Conservation (phyloP, 2,113 vertebrate genomes). For the Petrocephalus zakoni region DNA sequence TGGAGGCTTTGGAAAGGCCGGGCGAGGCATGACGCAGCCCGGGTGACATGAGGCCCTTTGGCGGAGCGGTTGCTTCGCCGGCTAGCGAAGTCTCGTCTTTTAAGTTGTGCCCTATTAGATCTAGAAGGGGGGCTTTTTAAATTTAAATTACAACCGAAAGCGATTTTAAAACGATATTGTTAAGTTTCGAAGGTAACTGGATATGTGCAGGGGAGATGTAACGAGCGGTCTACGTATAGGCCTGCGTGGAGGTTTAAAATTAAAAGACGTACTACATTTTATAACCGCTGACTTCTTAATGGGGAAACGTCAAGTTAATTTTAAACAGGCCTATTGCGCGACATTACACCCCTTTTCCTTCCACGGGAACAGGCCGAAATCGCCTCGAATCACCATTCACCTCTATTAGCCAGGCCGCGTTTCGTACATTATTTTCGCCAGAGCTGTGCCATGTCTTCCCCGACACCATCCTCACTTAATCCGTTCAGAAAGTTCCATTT, state of each 20-base stretch:
- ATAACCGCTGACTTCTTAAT: not conserved
- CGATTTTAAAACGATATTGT: not conserved
- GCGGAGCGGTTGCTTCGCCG: slow-evolving; percentile 15
- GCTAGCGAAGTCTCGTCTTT: not conserved
- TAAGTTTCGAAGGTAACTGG: not conserved
- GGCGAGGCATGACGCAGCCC: slow-evolving; percentile 35
- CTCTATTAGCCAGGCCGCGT: not conserved
- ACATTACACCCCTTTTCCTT: not conserved
- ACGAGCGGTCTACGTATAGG: not conserved
- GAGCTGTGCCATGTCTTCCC: not conserved
- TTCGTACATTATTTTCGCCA: not conserved
- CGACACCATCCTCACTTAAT: not conserved
- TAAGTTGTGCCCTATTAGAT: not conserved
- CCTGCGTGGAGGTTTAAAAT: not conserved
- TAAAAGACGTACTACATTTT: not conserved
- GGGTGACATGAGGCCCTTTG: slow-evolving; percentile 34
- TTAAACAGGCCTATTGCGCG: not conserved
- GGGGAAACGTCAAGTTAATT: not conserved
- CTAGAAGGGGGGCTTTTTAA: not conserved
- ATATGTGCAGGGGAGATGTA: not conserved
- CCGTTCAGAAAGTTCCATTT: not conserved
- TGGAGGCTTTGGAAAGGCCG: slow-evolving; percentile 40
- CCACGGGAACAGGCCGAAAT: not conserved
- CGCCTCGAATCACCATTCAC: not conserved
- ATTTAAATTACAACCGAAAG: not conserved